Base-by-base conservation (phyloP, 1,140 invertebrate species). In the Himalopsyche phryganea region DNA sequence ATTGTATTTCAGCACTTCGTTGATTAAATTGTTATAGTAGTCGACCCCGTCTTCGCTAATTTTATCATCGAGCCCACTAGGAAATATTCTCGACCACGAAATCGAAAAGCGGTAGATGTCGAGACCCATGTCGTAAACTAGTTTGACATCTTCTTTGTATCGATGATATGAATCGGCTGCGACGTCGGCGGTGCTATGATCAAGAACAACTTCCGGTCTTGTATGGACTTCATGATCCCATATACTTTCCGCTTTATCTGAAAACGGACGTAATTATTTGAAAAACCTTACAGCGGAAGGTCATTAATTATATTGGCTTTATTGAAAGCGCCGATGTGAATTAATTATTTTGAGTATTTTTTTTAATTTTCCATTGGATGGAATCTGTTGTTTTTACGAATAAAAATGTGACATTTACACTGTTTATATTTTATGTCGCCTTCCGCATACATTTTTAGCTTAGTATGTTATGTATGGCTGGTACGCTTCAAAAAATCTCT, bases 91-190 rank as follows among this genome's bases (percentile, higher is more conserved):
- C 0, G 79, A 44, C 81, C 81, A 83, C 4, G 77, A 76, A 42
- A 82, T 71, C 1, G 82, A 84, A 66, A 84, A 81, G 13, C 81
- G 69, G 60, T 81, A 82, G 33, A 68, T 66, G 47, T 72, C 62
- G 9, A 65, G 73, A 0, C 71, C 73, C 23, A 81, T 52, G 40
- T 75, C 59, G 61, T 75, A 75, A 0, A 84, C 61, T 42, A 81
- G 59, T 46, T 69, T 52, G 0, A 86, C 73, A 68, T 87, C 85
- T 42, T 81, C 73, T 51, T 76, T 67, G 64, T 79, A 82, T 40
- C 78, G 71, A 59, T 85, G 67, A 65, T 84, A 86, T 15, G 81
- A 83, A 67, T 85, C 76, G 61, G 77, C 79, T 1, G 83, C 79
- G 11, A 83, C 61, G 65, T 85, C 80, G 1, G 79, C 83, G 44